Percentiles rank a stretch among this genome's conserved stretches.
These are phyloP conservation scores for Muscicapa comitata DNA, from an alignment of 2,797 vertebrate species.

Conservation along the genomic window DNA sequence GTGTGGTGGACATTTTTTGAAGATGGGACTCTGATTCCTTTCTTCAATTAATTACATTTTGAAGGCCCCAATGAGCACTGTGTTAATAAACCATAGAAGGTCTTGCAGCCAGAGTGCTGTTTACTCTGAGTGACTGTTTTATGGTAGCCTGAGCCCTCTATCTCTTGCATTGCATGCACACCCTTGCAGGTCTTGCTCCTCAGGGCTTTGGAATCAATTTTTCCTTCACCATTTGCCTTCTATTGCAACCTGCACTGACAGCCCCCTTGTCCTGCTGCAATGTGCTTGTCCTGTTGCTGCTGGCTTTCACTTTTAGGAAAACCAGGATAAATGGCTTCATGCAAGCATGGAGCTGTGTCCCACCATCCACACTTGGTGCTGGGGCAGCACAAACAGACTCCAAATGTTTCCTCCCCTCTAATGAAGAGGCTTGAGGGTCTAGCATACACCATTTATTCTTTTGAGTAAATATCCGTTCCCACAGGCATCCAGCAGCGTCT, in stretches of 20 bases:
- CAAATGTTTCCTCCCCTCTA: conserved; percentile 29
- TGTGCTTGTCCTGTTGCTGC: background rate
- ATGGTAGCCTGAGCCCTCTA: background rate
- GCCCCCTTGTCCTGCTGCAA: background rate
- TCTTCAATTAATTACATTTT: background rate
- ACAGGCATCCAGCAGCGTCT: conserved; percentile 14
- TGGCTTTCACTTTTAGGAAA: background rate
- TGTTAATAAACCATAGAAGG: background rate
- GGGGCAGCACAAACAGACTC: background rate
- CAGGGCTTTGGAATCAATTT: background rate
- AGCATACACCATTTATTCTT: background rate
- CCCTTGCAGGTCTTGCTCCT: background rate
- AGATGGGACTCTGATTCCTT: background rate
- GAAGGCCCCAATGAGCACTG: background rate
- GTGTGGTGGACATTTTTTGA: background rate
- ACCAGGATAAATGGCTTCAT: background rate
- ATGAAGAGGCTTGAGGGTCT: background rate
- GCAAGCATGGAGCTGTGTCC: background rate
- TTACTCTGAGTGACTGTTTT: background rate
- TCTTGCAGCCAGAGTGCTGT: background rate
- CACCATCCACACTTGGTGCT: background rate
- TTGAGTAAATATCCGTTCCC: conserved; percentile 41
- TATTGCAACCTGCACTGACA: accelerated
- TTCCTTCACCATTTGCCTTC: background rate
- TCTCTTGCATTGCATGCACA: accelerated